These are phyloP conservation scores for Saccopteryx bilineata DNA, from an alignment of 2,113 vertebrate genomes.

Conservation along the genomic window DNA sequence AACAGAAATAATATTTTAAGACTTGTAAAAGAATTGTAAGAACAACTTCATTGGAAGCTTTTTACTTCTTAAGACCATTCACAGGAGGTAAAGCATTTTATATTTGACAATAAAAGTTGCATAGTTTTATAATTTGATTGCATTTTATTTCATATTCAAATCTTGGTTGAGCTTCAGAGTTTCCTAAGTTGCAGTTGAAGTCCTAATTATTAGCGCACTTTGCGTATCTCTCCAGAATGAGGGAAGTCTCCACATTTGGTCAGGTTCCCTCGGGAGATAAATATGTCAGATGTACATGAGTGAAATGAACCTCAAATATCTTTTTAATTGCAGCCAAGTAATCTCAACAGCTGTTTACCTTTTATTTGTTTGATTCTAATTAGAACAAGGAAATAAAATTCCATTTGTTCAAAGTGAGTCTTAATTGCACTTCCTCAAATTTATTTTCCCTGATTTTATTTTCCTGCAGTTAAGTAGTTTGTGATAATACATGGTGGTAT, in stretches of 20 bases:
- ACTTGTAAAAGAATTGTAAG: neutral
- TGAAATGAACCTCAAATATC: slow-evolving; percentile 13
- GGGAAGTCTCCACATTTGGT: slow-evolving; percentile 27
- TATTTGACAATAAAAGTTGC: slow-evolving; percentile 58
- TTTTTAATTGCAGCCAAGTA: slow-evolving; percentile 62
- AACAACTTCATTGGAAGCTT: neutral
- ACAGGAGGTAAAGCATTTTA: slow-evolving; percentile 61
- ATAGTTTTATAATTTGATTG: slow-evolving; percentile 61
- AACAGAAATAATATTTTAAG: slow-evolving; percentile 1
- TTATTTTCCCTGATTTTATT: slow-evolving; percentile 76
- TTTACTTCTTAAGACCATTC: slow-evolving; percentile 50
- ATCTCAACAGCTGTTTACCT: slow-evolving; percentile 69
- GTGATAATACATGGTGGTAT: slow-evolving; percentile 58
- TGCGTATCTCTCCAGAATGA: slow-evolving; percentile 34
- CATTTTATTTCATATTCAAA: slow-evolving; percentile 49
- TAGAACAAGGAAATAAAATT: slow-evolving; percentile 75
- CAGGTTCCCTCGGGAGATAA: slow-evolving; percentile 53
- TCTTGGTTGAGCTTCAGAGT: slow-evolving; percentile 65
- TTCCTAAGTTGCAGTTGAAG: slow-evolving; percentile 64
- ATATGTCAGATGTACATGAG: slow-evolving; percentile 51
- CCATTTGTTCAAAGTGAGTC: slow-evolving; percentile 76
- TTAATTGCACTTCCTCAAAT: slow-evolving; percentile 73
- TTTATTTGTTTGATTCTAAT: slow-evolving; percentile 81
- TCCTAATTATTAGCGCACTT: slow-evolving; percentile 61
- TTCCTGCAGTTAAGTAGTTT: slow-evolving; percentile 65